Base-by-base conservation (phyloP, 2,888 invertebrate genomes). In the Thumatha senex region DNA sequence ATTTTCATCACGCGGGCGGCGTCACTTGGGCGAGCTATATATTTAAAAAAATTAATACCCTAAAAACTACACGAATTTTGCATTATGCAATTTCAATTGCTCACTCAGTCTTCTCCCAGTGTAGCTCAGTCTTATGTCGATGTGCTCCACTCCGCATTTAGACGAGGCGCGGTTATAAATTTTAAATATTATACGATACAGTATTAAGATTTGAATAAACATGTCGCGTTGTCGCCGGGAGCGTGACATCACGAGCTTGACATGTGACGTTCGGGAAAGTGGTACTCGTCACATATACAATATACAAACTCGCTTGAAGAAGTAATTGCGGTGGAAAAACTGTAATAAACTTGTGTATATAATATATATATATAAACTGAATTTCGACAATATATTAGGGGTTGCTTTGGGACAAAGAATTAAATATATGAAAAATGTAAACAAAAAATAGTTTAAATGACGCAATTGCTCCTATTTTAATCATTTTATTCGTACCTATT, bases 141-240 rank as follows among this genome's bases (percentile, higher is more conserved):
- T 13, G 48, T 53, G 60, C 62, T 65, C 66, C 67, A 74, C 62
- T 72, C 70, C 63, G 65, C 67, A 63, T 72, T 70, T 69, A 72
- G 68, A 69, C 46, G 57, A 39, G 34, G 18, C 18, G 5, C 18
- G 74, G 70, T 67, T 68, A 80, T 85, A 86, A 82, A 82, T 84
- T 82, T 82, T 68, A 80, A 82, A 84, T 84, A 87, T 86, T 83
- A 24, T 24, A 84, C 76, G 82, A 77, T 70, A 67, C 65, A 69
- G 76, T 76, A 83, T 82, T 85, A 80, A 82, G 80, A 84, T 86
- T 82, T 86, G 82, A 86, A 89, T 88, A 88, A 88, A 86, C 87
- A 87, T 82, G 86, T 85, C 82, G 73, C 57, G 63, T 76, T 63
- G 68, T 67, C 57, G 62, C 66, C 51, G 75, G 70, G 66, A 74